A percentile compares a stretch with the other conserved stretches of the same genome.
Conservation (phyloP, 2,113 vertebrate genomes). For the Amphiprion ocellaris region DNA sequence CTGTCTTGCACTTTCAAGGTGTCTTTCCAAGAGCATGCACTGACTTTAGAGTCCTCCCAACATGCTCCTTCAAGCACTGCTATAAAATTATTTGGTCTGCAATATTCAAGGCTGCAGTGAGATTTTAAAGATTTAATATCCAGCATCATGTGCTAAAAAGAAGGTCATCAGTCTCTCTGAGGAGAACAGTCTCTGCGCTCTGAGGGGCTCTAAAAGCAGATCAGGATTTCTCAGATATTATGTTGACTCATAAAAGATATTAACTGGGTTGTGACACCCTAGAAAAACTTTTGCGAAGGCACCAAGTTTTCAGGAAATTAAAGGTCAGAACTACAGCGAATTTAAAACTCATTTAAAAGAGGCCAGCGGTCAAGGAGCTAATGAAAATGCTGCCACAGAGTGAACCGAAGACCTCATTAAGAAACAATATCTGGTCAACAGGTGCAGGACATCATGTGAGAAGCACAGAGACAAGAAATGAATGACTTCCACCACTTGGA, state of each 20-base stretch:
- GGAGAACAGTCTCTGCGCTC: conserved; percentile 18
- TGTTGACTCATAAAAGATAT: conserved; percentile 51
- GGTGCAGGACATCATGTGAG: conserved; percentile 5
- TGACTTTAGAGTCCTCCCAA: conserved; percentile 18
- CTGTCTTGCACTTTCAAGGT: conserved; percentile 29
- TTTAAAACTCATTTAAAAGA: conserved; percentile 11
- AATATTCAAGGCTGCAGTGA: conserved; percentile 40
- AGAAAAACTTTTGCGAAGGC: neutral
- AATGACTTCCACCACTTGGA: neutral
- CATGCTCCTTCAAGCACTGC: conserved; percentile 6
- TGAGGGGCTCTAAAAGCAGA: conserved; percentile 23
- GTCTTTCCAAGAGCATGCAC: conserved; percentile 27
- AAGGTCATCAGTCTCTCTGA: conserved; percentile 42
- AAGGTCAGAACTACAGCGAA: conserved; percentile 17
- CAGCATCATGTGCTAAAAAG: conserved; percentile 2
- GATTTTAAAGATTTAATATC: conserved; percentile 28
- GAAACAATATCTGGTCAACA: conserved; percentile 7
- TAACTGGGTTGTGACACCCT: conserved; percentile 38
- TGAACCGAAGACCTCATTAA: conserved; percentile 28
- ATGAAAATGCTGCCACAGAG: conserved; percentile 11
- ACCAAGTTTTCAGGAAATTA: neutral
- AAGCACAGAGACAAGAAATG: neutral
- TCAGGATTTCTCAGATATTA: conserved; percentile 22
- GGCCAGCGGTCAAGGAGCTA: neutral
- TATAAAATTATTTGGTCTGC: conserved; percentile 27